Evolutionary conservation across 2,113 vertebrate species (phyloP).

Genomic region (Forbesichthys papilliferus): DNA sequence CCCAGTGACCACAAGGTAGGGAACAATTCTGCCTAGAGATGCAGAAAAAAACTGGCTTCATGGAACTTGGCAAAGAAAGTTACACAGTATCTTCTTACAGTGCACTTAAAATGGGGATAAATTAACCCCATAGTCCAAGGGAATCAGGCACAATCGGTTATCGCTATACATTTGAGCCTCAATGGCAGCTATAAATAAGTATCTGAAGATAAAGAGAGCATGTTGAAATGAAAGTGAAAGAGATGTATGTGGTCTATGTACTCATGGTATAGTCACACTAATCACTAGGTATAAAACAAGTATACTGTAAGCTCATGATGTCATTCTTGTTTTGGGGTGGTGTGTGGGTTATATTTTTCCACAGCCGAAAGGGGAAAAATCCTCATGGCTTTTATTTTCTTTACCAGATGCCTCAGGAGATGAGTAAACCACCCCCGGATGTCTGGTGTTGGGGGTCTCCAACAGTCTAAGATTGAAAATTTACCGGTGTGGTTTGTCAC

Average conservation of each 20-base stretch:
- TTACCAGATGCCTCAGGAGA: conserved; percentile 61
- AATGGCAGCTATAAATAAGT: background rate
- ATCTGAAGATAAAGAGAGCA: background rate
- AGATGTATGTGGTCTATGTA: background rate
- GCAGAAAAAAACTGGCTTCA: conserved; percentile 54
- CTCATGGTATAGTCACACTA: conserved; percentile 44
- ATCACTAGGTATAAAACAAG: conserved; percentile 59
- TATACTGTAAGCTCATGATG: conserved; percentile 53
- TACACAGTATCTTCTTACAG: conserved; percentile 45
- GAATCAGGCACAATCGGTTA: background rate
- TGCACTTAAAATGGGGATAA: conserved; percentile 24
- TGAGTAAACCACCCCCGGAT: conserved; percentile 43
- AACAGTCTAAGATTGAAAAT: conserved; percentile 56
- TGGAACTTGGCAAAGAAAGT: conserved; percentile 34
- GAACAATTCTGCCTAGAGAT: conserved; percentile 55
- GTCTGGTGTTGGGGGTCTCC: conserved; percentile 55
- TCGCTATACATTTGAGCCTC: no score
- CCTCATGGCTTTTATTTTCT: conserved; percentile 30
- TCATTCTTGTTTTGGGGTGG: conserved; percentile 63
- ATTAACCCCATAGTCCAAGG: conserved; percentile 21
- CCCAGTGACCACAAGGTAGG: conserved; percentile 53
- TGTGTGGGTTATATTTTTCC: conserved; percentile 57
- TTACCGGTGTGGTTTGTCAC: conserved; percentile 46
- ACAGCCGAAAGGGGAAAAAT: conserved; percentile 23
- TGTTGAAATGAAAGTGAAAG: background rate